Percentiles rank a stretch among this genome's conserved stretches.
Evolutionary conservation across 2,888 invertebrate genomes (phyloP).

Genomic region (Urechis unicinctus): DNA sequence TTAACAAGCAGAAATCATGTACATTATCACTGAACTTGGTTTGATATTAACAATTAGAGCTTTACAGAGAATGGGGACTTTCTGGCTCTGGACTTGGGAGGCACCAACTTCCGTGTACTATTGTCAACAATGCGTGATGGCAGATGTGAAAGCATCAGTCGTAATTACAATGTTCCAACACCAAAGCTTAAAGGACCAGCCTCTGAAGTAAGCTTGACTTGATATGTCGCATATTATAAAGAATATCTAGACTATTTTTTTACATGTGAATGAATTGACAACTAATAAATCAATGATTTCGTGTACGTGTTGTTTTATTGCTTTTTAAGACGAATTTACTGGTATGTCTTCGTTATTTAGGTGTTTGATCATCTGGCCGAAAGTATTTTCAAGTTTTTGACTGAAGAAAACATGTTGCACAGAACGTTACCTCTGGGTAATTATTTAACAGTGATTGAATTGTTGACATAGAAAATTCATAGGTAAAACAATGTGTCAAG

Average conservation of each 20-base stretch:
- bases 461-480: not conserved
- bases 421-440: slow-evolving; percentile 63
- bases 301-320: too few relatives aligned
- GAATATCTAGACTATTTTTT: not conserved
- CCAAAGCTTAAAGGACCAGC: slow-evolving; percentile 24
- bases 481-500: too few relatives aligned
- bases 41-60: not conserved
- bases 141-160: slow-evolving; percentile 25
- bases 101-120: slow-evolving; percentile 73
- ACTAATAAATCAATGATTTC: too few relatives aligned
- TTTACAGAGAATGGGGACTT: slow-evolving; percentile 65
- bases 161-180: slow-evolving; percentile 36
- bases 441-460: not conserved
- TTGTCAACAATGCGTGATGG: slow-evolving; percentile 57
- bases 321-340: not conserved
- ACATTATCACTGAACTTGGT: too few relatives aligned
- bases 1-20: too few relatives aligned
- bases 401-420: slow-evolving; percentile 58
- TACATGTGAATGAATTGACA: too few relatives aligned
- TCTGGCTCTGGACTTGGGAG: slow-evolving; percentile 73
- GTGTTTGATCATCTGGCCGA: slow-evolving; percentile 71
- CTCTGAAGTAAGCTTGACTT: slow-evolving; percentile 7
- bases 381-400: slow-evolving; percentile 67
- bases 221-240: not conserved
- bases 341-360: slow-evolving; percentile 17